Conservation (phyloP, 2,113 vertebrate genomes). For the Pteronura brasiliensis region DNA sequence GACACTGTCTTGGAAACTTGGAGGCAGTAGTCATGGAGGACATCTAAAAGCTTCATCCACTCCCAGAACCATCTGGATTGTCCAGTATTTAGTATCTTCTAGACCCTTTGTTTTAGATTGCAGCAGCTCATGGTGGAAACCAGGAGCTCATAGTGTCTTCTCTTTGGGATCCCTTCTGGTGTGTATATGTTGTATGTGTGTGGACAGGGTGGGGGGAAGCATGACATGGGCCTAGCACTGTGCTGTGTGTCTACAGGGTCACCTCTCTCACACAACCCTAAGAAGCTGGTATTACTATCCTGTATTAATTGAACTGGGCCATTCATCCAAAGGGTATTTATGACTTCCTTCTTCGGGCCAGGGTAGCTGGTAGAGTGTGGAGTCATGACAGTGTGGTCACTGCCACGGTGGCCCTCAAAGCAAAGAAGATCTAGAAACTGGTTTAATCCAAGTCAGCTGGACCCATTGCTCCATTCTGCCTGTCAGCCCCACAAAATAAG, state of each 20-base stretch:
- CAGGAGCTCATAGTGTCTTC: neutral
- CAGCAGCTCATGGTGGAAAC: neutral
- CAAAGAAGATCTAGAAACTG: neutral
- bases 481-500: neutral
- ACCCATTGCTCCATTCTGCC: neutral
- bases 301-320: neutral
- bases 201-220: neutral
- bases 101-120: neutral
- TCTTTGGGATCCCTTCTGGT: neutral
- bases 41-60: neutral
- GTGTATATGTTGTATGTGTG: too few relatives aligned
- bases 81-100: neutral
- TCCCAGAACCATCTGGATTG: neutral
- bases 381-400: neutral
- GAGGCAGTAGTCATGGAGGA: neutral
- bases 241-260: neutral
- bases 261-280: neutral
- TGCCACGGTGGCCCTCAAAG: neutral
- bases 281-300: neutral
- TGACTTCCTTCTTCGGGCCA: neutral
- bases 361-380: neutral
- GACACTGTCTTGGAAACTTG: neutral
- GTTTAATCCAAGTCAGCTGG: neutral
- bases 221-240: neutral
- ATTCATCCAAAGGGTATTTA: neutral